These are phyloP conservation scores for Prunella strophiata DNA, from an alignment of 2,797 vertebrate species.

Conservation along the genomic window DNA sequence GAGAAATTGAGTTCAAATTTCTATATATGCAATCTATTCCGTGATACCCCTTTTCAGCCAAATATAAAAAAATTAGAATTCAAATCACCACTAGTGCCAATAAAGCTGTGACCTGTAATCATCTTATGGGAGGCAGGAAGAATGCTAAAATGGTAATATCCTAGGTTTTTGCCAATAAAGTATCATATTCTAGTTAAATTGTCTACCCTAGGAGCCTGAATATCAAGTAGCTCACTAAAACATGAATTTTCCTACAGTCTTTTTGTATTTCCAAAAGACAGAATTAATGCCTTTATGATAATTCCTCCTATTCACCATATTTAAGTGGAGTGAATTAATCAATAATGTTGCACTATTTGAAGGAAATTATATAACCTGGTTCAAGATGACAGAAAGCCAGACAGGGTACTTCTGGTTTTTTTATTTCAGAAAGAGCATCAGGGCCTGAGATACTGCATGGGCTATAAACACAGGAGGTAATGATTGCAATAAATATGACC, in stretches of 20 bases:
- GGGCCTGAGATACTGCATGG: background rate
- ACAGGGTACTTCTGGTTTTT: background rate
- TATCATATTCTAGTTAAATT: background rate
- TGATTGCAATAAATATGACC: background rate
- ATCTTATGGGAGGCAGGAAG: background rate
- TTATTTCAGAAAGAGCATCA: background rate
- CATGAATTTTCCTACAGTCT: background rate
- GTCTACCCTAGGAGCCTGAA: background rate
- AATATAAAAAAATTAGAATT: constrained; percentile 15
- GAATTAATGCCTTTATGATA: background rate
- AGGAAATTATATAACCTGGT: background rate
- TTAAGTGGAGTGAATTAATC: background rate
- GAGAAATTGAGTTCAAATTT: background rate
- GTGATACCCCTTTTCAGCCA: background rate
- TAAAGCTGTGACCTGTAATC: constrained; percentile 7
- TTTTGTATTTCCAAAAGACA: background rate
- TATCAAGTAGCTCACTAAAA: background rate
- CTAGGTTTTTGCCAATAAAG: background rate
- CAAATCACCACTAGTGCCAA: background rate
- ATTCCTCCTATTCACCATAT: background rate
- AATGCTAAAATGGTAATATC: background rate
- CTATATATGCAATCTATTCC: background rate
- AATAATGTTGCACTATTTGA: background rate
- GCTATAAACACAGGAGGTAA: background rate
- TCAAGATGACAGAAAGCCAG: background rate